Evolutionary conservation across 2,888 invertebrate genomes (phyloP), one percentile per base, ranked within the genome.

Genomic region (Dorcus hopei): DNA sequence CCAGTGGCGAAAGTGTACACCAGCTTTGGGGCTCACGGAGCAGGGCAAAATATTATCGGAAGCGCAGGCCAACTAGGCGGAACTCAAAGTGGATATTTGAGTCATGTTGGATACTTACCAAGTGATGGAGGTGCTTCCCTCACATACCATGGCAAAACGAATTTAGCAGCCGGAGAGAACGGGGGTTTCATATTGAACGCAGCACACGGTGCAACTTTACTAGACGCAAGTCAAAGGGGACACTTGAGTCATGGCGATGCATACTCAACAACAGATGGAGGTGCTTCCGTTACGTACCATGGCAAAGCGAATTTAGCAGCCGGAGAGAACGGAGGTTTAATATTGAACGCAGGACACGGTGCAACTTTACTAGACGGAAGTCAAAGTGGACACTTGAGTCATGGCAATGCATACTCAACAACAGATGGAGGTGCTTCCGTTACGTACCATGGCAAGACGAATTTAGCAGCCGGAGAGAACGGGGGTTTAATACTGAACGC

Each of bases 1-100:
- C 70, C 74, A 1, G 59, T 68, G 9, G 62, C 70, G 3, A 69
- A 68, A 58, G 62, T 73, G 4, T 74, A 74, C 61, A 74, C 70
- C 52, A 74, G 72, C 50, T 70, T 72, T 16, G 72, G 68, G 23
- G 16, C 16, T 23, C 41, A 40, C 14, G 52, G 52, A 9, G 26
- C 3, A 1, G 56, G 49, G 11, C 26, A 33, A 33, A 33, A 33
- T 33, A 33, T 33, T 33, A 33, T 33, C 7, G 26, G 26, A 33
- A 33, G 6, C 6, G 26, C 26, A 33, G 26, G 26, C 7, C 26
- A 33, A 45, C 58, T 6, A 63, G 60, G 19, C 57, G 50, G 23
- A n/a, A 26, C 40, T 47, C 16, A 45, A 39, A 19, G 61, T 54
- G 49, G 59, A 59, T 11, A 51, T n/a, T 43, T 52, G 23, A 43